Percentiles rank a stretch among this genome's conserved stretches.
Conservation (phyloP, 1,140 invertebrate species). For the Drosophila busckii region DNA sequence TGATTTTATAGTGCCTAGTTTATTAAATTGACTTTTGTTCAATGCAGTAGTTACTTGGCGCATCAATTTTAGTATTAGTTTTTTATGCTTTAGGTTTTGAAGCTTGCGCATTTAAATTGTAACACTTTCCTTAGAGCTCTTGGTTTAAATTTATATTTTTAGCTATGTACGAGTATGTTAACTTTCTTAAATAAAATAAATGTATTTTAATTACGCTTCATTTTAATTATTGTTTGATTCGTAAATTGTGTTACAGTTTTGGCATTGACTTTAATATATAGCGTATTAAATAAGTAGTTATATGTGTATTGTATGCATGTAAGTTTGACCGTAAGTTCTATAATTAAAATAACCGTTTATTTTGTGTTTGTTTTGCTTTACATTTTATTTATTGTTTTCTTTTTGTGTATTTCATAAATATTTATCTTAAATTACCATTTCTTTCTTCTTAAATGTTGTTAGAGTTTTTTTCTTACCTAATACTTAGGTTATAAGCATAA, state of each 20-base stretch:
- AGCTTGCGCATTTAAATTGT: no score
- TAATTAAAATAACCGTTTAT: constrained; percentile 22
- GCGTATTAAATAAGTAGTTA: constrained; percentile 7
- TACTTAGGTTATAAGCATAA: constrained; percentile 9
- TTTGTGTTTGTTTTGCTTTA: neutral
- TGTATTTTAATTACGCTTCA: neutral
- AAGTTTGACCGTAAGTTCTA: no score
- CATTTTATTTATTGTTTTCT: constrained; percentile 25
- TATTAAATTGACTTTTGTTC: no score
- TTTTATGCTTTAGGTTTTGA: no score
- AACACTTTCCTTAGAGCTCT: no score
- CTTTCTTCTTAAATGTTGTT: constrained; percentile 2
- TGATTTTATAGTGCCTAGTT: no score
- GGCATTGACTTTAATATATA: constrained; percentile 1
- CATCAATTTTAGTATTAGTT: no score
- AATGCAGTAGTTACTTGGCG: no score
- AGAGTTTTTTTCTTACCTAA: constrained; percentile 6
- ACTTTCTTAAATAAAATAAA: no score
- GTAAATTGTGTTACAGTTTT: neutral
- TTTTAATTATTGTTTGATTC: neutral
- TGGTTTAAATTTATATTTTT: neutral
- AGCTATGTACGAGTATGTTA: neutral
- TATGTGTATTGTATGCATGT: constrained; percentile 10
- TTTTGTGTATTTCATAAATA: constrained; percentile 24
- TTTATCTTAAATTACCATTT: constrained; percentile 12